Evolutionary conservation across 2,113 vertebrate genomes (phyloP).

Genomic region (Egretta garzetta): DNA sequence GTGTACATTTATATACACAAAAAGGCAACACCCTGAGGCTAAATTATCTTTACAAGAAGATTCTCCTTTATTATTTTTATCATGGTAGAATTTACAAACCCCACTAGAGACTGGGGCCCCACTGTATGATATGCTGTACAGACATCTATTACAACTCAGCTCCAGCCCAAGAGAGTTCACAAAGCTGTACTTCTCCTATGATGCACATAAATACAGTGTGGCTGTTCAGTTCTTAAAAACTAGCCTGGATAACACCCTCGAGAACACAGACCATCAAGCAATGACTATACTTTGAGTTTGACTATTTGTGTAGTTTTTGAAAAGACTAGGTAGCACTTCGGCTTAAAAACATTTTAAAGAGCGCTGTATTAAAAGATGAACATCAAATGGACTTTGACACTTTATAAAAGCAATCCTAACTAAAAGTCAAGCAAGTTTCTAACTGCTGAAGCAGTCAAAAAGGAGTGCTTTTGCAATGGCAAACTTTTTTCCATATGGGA

Average conservation of each 20-base stretch:
- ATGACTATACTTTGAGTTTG: background rate
- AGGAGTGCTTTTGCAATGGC: background rate
- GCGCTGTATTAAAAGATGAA: background rate
- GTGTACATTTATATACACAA: background rate
- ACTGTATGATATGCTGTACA: background rate
- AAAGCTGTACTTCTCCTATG: slow-evolving; percentile 11
- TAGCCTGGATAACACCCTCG: background rate
- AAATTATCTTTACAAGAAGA: slow-evolving; percentile 11
- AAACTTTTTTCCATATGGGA: background rate
- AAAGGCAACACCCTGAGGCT: slow-evolving; percentile 24
- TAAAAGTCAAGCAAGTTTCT: background rate
- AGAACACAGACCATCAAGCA: background rate
- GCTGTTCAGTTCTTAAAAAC: slow-evolving; percentile 16
- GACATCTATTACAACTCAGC: slow-evolving; percentile 7
- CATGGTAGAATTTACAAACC: slow-evolving; percentile 13
- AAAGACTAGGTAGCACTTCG: background rate
- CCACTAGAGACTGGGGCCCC: slow-evolving; percentile 2
- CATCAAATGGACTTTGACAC: background rate
- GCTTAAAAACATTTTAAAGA: background rate
- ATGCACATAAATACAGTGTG: slow-evolving; percentile 27
- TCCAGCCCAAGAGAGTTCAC: slow-evolving; percentile 7
- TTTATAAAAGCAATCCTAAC: background rate
- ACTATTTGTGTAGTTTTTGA: background rate
- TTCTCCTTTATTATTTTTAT: slow-evolving; percentile 20
- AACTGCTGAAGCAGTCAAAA: background rate